Conservation (phyloP, 2,888 invertebrate genomes). For the Gymnosoma rotundatum region DNA sequence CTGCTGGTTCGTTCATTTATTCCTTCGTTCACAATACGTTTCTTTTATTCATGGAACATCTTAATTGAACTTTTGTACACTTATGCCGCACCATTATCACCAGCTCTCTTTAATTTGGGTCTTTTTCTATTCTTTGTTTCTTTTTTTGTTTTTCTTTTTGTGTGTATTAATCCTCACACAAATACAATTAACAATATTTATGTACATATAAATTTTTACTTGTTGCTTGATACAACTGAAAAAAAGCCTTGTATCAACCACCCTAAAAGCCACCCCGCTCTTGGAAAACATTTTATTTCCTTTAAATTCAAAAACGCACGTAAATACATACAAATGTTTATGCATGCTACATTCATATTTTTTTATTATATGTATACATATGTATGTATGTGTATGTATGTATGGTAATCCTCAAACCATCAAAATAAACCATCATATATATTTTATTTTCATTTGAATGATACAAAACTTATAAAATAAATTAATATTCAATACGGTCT, state of each 20-base stretch:
- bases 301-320: neutral
- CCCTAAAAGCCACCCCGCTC: slow-evolving; percentile 10
- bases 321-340: neutral
- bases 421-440: neutral
- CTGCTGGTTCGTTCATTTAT: neutral
- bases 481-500: too few relatives aligned
- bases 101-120: slow-evolving; percentile 68
- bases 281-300: neutral
- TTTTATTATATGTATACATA: slow-evolving; percentile 8
- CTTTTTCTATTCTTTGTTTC: slow-evolving; percentile 54
- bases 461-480: too few relatives aligned
- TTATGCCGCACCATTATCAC: slow-evolving; percentile 67
- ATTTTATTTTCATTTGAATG: too few relatives aligned
- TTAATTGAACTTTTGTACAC: slow-evolving; percentile 49
- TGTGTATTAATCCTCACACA: neutral
- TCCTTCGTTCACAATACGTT: slow-evolving; percentile 13
- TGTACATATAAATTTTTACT: slow-evolving; percentile 59
- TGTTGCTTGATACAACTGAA: slow-evolving; percentile 47
- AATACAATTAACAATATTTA: neutral
- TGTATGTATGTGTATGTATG: neutral
- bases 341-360: neutral
- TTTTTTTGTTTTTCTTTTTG: neutral
- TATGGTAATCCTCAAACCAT: neutral
- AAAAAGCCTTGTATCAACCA: neutral
- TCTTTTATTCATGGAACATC: slow-evolving; percentile 43